Evolutionary conservation across 2,888 invertebrate genomes (phyloP).

Genomic region (Arge pagana): DNA sequence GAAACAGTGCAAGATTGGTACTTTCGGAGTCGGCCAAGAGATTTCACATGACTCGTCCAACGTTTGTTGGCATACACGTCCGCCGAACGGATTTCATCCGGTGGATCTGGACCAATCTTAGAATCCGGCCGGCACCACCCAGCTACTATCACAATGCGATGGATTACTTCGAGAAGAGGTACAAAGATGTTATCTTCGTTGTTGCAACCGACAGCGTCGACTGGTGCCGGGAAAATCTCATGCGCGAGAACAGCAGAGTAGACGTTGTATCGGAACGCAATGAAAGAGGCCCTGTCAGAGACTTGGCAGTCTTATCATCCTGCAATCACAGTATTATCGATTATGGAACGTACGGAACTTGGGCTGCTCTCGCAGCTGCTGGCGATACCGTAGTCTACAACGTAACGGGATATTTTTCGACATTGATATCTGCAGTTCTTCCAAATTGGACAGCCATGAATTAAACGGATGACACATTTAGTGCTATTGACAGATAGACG

Average conservation of each 20-base stretch:
- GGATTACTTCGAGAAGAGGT: slow-evolving; percentile 53
- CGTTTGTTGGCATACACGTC: slow-evolving; percentile 63
- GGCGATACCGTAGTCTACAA: slow-evolving; percentile 57
- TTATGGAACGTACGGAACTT: slow-evolving; percentile 57
- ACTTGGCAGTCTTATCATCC: slow-evolving; percentile 54
- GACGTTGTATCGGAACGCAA: slow-evolving; percentile 49
- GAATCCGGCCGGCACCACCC: slow-evolving; percentile 52
- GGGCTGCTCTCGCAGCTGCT: slow-evolving; percentile 54
- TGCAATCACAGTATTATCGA: slow-evolving; percentile 59
- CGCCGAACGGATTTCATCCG: slow-evolving; percentile 64
- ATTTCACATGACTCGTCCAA: slow-evolving; percentile 44
- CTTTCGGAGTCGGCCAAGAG: slow-evolving; percentile 48
- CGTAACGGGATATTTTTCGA: slow-evolving; percentile 51
- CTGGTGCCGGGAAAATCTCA: slow-evolving; percentile 55
- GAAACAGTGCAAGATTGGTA: slow-evolving; percentile 58
- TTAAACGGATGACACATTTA: too few species aligned
- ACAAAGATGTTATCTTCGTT: slow-evolving; percentile 51
- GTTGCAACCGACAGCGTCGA: slow-evolving; percentile 56
- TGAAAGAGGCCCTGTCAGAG: slow-evolving; percentile 51
- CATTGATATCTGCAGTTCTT: slow-evolving; percentile 51
- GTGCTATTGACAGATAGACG: too few species aligned
- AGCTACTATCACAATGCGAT: slow-evolving; percentile 54
- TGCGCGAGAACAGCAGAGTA: slow-evolving; percentile 41
- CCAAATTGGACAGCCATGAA: slow-evolving; percentile 54
- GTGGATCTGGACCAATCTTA: slow-evolving; percentile 61